Evolutionary conservation across 2,888 invertebrate genomes (phyloP), one percentile per base, ranked within the genome.

Genomic region (Drosophila colorata): DNA sequence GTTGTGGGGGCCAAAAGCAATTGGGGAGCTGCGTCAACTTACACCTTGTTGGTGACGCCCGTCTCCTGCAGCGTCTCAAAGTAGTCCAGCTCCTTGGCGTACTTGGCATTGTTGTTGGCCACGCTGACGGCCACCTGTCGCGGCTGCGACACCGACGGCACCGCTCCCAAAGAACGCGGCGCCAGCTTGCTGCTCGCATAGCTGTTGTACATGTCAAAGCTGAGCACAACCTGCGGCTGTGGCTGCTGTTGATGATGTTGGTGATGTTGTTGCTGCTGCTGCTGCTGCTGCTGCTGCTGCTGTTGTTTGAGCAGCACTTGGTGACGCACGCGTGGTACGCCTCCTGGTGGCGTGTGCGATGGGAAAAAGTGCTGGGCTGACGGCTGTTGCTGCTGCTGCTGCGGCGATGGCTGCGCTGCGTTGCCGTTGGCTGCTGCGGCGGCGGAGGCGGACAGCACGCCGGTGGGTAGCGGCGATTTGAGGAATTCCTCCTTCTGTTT

Each of bases 401-500:
- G 72, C 23, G 69, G 67, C 43, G 68, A 48, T 8, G 76, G 60
- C 40, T 75, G 77, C 52, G 61, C 28, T 31, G 46, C 59, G 56
- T 63, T 69, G 46, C 69, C 65, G 61, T 77, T 69, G 1, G 76
- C 35, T 7, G 76, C 35, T 20, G 60, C n/a, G 13, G 76, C 49
- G 14, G 72, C 52, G 14, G 82, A 55, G 56, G 68, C 66, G 48
- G 76, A 41, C 37, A 71, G 14, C 48, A 67, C 44, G 18, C 68
- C 69, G 13, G 74, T 48, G 33, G 91, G 90, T 66, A 91, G 69
- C 49, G 96, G 96, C 78, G 96, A 94, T 90, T 95, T 94, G 65
- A 98, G 93, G 92, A 98, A 98, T 87, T 97, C 97, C 91, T 97
- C 97, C 91, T 97, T 97, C 90, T 97, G 96, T 90, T 97, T 97